Evolutionary conservation across 2,888 invertebrate species (phyloP).

Genomic region (Erebia epiphron): DNA sequence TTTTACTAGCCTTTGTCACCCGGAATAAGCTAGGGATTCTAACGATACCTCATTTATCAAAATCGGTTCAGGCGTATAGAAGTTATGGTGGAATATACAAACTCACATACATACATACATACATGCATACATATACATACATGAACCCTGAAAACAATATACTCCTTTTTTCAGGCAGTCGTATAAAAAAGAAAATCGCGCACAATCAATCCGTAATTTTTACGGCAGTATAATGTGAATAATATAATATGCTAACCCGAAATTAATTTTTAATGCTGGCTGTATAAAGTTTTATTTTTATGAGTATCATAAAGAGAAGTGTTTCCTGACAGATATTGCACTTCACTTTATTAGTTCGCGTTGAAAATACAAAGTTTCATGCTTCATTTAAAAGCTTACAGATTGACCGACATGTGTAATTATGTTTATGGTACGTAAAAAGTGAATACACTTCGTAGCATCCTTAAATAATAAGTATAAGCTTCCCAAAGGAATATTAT

Average conservation of each 20-base stretch:
- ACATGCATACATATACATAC: too few species aligned
- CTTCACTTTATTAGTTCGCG: conserved; percentile 54
- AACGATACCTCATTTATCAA: too few species aligned
- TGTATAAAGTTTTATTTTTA: conserved; percentile 45
- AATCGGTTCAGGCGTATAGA: too few species aligned
- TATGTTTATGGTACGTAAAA: conserved; percentile 35
- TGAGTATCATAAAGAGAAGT: conserved; percentile 58
- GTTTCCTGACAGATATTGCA: conserved; percentile 65
- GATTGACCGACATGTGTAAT: conserved; percentile 34
- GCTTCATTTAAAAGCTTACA: conserved; percentile 38
- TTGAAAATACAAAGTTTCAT: conserved; percentile 54
- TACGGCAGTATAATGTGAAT: conserved; percentile 1
- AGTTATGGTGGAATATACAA: too few species aligned
- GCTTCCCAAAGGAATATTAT: background rate
- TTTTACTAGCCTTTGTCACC: too few species aligned
- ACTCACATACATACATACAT: too few species aligned
- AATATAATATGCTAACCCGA: conserved; percentile 10
- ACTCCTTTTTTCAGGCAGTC: too few species aligned
- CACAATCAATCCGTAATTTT: background rate
- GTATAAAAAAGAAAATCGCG: background rate
- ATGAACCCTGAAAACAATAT: too few species aligned
- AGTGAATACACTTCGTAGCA: conserved; percentile 13
- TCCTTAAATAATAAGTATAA: background rate
- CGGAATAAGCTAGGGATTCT: too few species aligned
- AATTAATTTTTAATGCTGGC: conserved; percentile 1